These are phyloP conservation scores for Parotocinclus haroldoi DNA, from an alignment of 2,797 vertebrate genomes.

Conservation along the genomic window DNA sequence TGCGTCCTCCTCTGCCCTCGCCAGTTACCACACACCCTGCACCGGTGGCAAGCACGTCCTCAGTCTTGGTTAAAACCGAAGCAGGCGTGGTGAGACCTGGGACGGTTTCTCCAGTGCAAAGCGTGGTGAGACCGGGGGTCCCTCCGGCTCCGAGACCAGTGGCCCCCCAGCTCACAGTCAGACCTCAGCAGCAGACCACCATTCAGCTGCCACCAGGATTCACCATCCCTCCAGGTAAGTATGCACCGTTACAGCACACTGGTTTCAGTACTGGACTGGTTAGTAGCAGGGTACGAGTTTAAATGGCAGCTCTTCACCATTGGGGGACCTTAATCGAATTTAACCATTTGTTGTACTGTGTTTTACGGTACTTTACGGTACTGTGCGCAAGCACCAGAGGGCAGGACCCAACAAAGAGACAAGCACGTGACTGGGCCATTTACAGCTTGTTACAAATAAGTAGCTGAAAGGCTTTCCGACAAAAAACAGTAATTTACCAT, in stretches of 20 bases:
- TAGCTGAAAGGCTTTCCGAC: no score
- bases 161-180: conserved; percentile 81
- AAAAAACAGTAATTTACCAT: no score
- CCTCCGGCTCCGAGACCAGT: conserved; percentile 73
- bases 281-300: no score
- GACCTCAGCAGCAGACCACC: conserved; percentile 82
- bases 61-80: conserved; percentile 56
- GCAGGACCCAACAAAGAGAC: no score
- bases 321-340: no score
- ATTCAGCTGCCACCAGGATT: conserved; percentile 86
- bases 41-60: conserved; percentile 38
- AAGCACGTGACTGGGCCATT: no score
- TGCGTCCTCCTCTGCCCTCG: conserved; percentile 30
- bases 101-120: conserved; percentile 43
- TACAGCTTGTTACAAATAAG: no score
- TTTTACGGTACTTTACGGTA: no score
- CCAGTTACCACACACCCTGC: conserved; percentile 21
- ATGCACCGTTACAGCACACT: neutral
- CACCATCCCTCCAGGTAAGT: conserved; percentile 84
- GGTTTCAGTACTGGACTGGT: no score
- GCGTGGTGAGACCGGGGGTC: conserved; percentile 66
- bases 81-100: conserved; percentile 42
- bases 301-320: no score
- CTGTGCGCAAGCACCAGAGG: no score
- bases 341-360: no score